phyloP scores from a whole-genome alignment of 2,113 vertebrate species.

The Siniperca knerii region DNA sequence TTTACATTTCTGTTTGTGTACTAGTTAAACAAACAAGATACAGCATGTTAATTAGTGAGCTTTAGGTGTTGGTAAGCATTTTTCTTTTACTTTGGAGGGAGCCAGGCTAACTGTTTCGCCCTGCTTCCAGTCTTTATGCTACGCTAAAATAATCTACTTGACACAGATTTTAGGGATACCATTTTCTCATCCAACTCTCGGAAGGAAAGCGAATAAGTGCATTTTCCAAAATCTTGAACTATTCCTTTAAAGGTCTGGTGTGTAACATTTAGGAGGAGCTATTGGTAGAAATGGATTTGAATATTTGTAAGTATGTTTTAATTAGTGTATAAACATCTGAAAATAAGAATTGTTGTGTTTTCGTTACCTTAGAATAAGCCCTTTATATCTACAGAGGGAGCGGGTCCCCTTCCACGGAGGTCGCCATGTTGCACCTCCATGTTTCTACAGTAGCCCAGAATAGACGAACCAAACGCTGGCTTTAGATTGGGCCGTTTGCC shows the following conservation, averaged over 20 bases:
- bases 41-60: slow-evolving; percentile 27
- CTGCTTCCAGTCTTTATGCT: not conserved
- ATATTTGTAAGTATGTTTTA: too few species aligned
- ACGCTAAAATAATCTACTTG: not conserved
- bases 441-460: too few species aligned
- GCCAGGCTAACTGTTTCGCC: not conserved
- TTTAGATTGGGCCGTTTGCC: too few species aligned
- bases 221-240: not conserved
- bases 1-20: slow-evolving; percentile 39
- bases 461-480: too few species aligned
- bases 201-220: not conserved
- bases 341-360: too few species aligned
- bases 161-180: not conserved
- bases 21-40: slow-evolving; percentile 33
- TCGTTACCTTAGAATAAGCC: too few species aligned
- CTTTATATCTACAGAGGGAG: too few species aligned
- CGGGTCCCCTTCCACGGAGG: too few species aligned
- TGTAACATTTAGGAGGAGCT: too few species aligned
- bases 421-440: too few species aligned
- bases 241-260: not conserved
- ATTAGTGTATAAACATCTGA: too few species aligned
- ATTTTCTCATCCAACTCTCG: not conserved
- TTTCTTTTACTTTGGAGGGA: not conserved
- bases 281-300: too few species aligned
- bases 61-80: not conserved